Conservation (phyloP, 2,888 invertebrate species). For the Noctua comes region DNA sequence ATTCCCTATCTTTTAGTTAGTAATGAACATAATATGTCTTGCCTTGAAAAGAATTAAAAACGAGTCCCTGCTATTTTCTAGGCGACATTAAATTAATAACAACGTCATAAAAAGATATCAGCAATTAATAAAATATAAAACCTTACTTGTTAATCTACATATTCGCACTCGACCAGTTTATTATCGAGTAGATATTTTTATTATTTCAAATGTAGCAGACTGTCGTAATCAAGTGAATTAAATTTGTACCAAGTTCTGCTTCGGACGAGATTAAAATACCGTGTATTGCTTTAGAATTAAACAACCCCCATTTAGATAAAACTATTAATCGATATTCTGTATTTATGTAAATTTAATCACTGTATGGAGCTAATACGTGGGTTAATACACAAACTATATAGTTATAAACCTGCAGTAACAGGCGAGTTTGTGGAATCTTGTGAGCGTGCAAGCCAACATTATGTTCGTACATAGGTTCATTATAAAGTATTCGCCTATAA, state of each 20-base stretch:
- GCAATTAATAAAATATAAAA: constrained; percentile 44
- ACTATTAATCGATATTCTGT: constrained; percentile 55
- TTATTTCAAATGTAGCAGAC: constrained; percentile 33
- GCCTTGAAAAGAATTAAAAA: constrained; percentile 7
- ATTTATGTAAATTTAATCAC: constrained; percentile 68
- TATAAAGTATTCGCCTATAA: constrained; percentile 61
- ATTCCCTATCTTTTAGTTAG: neutral
- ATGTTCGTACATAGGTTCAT: constrained; percentile 49
- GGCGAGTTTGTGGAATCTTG: constrained; percentile 46
- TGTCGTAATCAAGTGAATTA: constrained; percentile 23
- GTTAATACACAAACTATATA: constrained; percentile 58
- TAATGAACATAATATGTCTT: neutral
- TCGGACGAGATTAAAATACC: constrained; percentile 7
- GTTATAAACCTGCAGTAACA: constrained; percentile 61
- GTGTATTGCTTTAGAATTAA: constrained; percentile 23
- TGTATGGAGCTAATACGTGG: constrained; percentile 50
- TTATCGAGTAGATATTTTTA: constrained; percentile 33
- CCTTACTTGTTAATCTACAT: constrained; percentile 20
- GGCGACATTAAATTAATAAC: constrained; percentile 21
- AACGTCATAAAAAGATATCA: constrained; percentile 31
- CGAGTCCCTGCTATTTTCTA: constrained; percentile 12
- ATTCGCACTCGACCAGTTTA: constrained; percentile 39
- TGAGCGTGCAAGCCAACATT: constrained; percentile 37
- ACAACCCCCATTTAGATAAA: constrained; percentile 45
- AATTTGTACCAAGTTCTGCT: constrained; percentile 25